These are phyloP conservation scores for Chrysomela aeneicollis DNA, from an alignment of 2,888 invertebrate genomes.

Conservation along the genomic window DNA sequence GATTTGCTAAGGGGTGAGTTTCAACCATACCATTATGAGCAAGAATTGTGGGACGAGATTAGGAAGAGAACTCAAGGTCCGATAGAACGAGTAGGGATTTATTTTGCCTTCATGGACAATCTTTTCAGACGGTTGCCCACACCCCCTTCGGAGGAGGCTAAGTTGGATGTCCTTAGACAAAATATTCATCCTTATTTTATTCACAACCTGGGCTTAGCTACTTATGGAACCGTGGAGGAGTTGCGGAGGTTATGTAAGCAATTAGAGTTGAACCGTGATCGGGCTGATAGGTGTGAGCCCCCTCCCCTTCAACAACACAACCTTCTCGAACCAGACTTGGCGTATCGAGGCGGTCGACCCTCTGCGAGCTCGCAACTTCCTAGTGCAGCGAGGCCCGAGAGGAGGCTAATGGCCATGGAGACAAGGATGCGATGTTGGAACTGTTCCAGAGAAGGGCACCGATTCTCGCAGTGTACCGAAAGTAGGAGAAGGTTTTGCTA, in stretches of 20 bases:
- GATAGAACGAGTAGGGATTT: background rate
- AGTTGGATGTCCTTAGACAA: too few species aligned
- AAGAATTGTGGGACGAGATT: background rate
- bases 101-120: conserved; percentile 1
- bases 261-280: background rate
- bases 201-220: too few species aligned
- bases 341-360: background rate
- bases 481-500: background rate
- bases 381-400: background rate
- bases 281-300: too few species aligned
- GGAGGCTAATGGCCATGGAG: background rate
- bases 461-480: background rate
- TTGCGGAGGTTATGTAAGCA: background rate
- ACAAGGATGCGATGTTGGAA: background rate
- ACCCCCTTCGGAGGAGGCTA: too few species aligned
- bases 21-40: conserved; percentile 5
- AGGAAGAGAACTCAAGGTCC: background rate
- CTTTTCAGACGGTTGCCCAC: background rate
- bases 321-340: conserved; percentile 8
- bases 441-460: background rate
- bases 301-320: background rate
- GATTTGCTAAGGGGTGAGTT: background rate
- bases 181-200: too few species aligned
- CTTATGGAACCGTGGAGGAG: too few species aligned
- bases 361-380: too few species aligned